A percentile compares a stretch with the other conserved stretches of the same genome.
Conservation (phyloP, 2,113 vertebrate genomes). For the Tinamus guttatus region DNA sequence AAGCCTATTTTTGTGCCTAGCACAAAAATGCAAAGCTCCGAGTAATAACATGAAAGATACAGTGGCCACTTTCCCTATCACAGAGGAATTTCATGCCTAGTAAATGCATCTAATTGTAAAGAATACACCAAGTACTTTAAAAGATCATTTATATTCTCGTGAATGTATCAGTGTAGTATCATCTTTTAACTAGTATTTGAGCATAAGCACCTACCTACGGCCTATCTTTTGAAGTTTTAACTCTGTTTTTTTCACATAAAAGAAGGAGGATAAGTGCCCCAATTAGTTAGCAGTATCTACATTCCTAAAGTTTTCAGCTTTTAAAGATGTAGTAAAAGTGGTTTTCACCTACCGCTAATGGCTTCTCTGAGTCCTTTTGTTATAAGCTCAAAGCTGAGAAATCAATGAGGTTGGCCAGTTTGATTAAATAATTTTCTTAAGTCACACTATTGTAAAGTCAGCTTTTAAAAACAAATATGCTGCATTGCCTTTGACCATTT, state of each 20-base stretch:
- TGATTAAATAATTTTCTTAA: constrained; percentile 71
- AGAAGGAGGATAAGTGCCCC: neutral
- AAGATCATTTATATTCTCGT: neutral
- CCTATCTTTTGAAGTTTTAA: constrained; percentile 29
- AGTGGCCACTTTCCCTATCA: neutral
- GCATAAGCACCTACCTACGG: neutral
- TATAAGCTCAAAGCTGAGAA: constrained; percentile 69
- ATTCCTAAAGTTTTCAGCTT: constrained; percentile 29
- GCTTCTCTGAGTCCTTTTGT: constrained; percentile 71
- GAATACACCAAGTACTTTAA: constrained; percentile 2
- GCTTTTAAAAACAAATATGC: constrained; percentile 69
- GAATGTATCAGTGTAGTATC: neutral
- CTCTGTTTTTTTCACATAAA: constrained; percentile 54
- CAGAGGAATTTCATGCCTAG: neutral
- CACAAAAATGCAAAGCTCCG: neutral
- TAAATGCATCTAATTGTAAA: neutral
- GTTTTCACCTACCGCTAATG: constrained; percentile 66
- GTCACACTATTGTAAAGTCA: constrained; percentile 71
- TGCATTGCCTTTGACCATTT: constrained; percentile 68
- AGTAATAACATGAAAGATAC: neutral
- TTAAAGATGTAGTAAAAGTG: constrained; percentile 48
- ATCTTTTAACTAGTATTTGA: neutral
- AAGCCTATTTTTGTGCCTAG: neutral
- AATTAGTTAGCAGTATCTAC: constrained; percentile 41
- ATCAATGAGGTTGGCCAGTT: constrained; percentile 72